Evolutionary conservation across 1,140 invertebrate species (phyloP).

Genomic region (Colletes gigas): DNA sequence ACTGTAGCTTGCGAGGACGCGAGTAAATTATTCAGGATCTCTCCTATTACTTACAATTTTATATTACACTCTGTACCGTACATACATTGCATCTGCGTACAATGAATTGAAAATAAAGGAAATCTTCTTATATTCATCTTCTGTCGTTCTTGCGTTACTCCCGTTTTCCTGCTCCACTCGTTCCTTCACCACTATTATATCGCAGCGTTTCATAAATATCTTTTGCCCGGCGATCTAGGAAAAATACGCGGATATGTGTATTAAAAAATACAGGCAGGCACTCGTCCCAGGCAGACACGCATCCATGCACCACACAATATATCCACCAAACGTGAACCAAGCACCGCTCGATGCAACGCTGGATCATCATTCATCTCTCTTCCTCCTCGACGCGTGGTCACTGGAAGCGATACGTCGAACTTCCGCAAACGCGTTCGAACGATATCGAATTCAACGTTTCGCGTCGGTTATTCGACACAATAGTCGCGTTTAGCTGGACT

Average conservation of each 20-base stretch:
- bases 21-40: slow-evolving; percentile 73
- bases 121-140: slow-evolving; percentile 11
- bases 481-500: no score
- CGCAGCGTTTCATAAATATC: slow-evolving; percentile 34
- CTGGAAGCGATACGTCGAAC: no score
- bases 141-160: neutral
- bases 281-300: slow-evolving; percentile 23
- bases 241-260: slow-evolving; percentile 58
- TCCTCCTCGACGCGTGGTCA: neutral
- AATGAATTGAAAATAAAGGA: slow-evolving; percentile 39
- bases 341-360: slow-evolving; percentile 10
- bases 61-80: slow-evolving; percentile 54
- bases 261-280: slow-evolving; percentile 43
- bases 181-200: neutral
- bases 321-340: neutral
- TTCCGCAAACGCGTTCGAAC: no score
- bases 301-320: slow-evolving; percentile 4
- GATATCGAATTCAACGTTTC: no score
- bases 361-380: neutral
- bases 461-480: no score
- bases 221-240: slow-evolving; percentile 36
- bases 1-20: slow-evolving; percentile 23
- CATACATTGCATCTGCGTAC: slow-evolving; percentile 28
- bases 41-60: slow-evolving; percentile 61
- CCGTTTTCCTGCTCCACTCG: neutral